Percentiles rank a stretch among this genome's conserved stretches.
Conservation (phyloP, 2,797 vertebrate genomes). For the Sebastes glaucus region DNA sequence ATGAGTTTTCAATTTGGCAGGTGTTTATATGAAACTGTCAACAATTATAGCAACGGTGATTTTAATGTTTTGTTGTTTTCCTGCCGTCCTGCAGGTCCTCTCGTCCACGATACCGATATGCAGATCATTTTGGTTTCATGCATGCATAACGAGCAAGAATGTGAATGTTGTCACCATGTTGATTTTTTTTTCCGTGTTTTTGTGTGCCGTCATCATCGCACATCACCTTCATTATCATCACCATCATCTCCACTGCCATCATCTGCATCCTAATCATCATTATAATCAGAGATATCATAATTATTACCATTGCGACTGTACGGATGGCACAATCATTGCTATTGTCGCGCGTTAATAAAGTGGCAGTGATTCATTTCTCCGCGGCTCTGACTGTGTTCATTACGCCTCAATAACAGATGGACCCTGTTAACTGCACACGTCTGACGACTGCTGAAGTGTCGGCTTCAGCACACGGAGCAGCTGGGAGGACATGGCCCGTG, state of each 20-base stretch:
- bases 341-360: slow-evolving; percentile 70
- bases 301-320: slow-evolving; percentile 67
- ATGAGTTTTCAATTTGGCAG: slow-evolving; percentile 81
- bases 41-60: slow-evolving; percentile 51
- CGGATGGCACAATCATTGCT: slow-evolving; percentile 60
- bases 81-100: slow-evolving; percentile 43
- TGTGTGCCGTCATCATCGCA: slow-evolving; percentile 58
- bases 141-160: slow-evolving; percentile 65
- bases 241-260: slow-evolving; percentile 49
- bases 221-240: slow-evolving; percentile 60
- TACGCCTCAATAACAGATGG: slow-evolving; percentile 79
- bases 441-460: slow-evolving; percentile 79
- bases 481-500: slow-evolving; percentile 75
- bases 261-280: slow-evolving; percentile 74
- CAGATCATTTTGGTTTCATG: slow-evolving; percentile 58
- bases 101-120: slow-evolving; percentile 49
- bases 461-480: slow-evolving; percentile 74
- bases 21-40: slow-evolving; percentile 73
- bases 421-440: slow-evolving; percentile 77
- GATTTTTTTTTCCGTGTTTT: slow-evolving; percentile 28
- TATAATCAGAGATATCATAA: slow-evolving; percentile 76
- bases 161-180: slow-evolving; percentile 42
- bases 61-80: slow-evolving; percentile 59
- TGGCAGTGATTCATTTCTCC: slow-evolving; percentile 74
- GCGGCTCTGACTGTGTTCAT: slow-evolving; percentile 69